A percentile compares a stretch with the other conserved stretches of the same genome.
Conservation (phyloP, 2,113 vertebrate species). For the Rhizomys pruinosus region DNA sequence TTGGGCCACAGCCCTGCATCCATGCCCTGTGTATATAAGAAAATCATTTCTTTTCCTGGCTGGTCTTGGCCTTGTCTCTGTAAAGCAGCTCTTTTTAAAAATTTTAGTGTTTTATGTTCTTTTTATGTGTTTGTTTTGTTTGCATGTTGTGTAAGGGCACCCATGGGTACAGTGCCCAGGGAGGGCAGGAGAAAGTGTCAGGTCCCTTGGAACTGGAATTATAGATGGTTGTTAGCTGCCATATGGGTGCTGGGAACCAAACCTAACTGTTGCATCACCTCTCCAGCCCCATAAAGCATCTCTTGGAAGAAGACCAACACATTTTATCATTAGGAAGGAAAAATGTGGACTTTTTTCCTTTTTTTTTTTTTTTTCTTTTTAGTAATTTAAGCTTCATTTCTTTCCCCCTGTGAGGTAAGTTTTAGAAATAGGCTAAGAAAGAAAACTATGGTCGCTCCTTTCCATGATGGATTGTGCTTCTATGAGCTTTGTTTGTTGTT, state of each 20-base stretch:
- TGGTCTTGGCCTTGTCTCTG: background rate
- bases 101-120: too few relatives aligned
- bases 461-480: background rate
- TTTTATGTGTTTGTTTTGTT: too few relatives aligned
- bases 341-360: background rate
- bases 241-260: too few relatives aligned
- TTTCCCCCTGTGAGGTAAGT: background rate
- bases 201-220: too few relatives aligned
- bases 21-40: too few relatives aligned
- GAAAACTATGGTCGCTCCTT: background rate
- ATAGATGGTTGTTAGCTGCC: too few relatives aligned
- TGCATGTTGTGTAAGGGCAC: too few relatives aligned
- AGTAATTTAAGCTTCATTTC: background rate
- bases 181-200: too few relatives aligned
- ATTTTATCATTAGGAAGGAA: background rate
- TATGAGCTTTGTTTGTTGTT: background rate
- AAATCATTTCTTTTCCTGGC: background rate
- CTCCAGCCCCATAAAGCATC: too few relatives aligned
- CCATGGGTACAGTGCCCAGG: too few relatives aligned
- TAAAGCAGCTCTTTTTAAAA: background rate
- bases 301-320: background rate
- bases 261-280: too few relatives aligned
- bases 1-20: background rate
- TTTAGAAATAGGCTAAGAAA: background rate
- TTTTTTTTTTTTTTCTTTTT: background rate